Percentiles rank a stretch among this genome's conserved stretches.
Evolutionary conservation across 2,797 vertebrate genomes (phyloP).

Genomic region (Nasua narica): DNA sequence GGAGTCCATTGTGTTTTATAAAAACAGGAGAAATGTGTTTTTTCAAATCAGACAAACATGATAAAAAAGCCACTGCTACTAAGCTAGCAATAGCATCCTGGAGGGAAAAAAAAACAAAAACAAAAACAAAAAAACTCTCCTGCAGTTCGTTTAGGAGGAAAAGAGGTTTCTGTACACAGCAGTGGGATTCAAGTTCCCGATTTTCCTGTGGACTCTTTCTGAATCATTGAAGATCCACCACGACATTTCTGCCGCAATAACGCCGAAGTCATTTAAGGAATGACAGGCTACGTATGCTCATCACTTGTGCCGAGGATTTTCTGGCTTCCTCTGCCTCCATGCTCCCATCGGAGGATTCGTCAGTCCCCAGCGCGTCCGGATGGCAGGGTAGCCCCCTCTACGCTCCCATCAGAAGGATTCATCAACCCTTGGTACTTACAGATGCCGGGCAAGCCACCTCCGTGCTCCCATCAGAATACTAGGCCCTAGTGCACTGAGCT

Average conservation of each 20-base stretch:
- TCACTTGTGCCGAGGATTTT: constrained; percentile 66
- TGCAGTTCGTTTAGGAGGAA: neutral
- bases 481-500: neutral
- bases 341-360: constrained; percentile 65
- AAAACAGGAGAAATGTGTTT: neutral
- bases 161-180: neutral
- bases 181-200: neutral
- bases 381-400: neutral
- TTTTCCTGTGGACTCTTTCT: neutral
- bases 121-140: neutral
- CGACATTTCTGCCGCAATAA: neutral
- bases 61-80: neutral
- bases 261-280: constrained; percentile 66
- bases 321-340: constrained; percentile 57
- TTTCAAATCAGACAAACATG: neutral
- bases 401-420: constrained; percentile 63
- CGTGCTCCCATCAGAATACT: no score
- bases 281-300: constrained; percentile 57
- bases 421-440: constrained; percentile 69
- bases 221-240: constrained; percentile 35
- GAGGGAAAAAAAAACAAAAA: neutral
- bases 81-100: neutral
- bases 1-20: neutral
- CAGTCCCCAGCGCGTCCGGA: constrained; percentile 68
- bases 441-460: constrained; percentile 58